Evolutionary conservation across 2,113 vertebrate species (phyloP).

Genomic region (Lepisosteus oculatus): DNA sequence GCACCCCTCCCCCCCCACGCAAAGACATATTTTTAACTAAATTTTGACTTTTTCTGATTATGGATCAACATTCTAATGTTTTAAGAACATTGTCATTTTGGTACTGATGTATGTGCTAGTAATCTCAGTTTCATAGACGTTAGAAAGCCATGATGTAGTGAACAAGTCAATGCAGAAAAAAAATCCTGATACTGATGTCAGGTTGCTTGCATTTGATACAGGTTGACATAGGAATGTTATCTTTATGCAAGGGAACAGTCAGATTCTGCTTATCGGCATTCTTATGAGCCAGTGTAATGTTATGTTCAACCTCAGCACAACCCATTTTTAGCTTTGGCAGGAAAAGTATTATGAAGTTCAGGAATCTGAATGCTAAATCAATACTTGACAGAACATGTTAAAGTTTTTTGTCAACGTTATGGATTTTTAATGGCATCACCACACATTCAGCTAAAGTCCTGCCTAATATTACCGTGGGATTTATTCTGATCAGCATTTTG

Average conservation of each 20-base stretch:
- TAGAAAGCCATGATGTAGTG: conserved; percentile 6
- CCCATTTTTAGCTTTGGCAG: conserved; percentile 30
- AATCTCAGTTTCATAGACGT: too few species aligned
- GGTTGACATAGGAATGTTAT: not conserved
- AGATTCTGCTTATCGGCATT: conserved; percentile 37
- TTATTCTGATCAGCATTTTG: conserved; percentile 19
- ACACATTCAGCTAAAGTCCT: conserved; percentile 8
- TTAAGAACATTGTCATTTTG: too few species aligned
- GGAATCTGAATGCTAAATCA: conserved; percentile 33
- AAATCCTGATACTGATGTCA: conserved; percentile 10
- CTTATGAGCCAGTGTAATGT: conserved; percentile 4
- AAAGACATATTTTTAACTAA: too few species aligned
- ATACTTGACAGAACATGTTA: conserved; percentile 32
- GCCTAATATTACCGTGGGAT: conserved; percentile 14
- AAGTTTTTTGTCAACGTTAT: conserved; percentile 21
- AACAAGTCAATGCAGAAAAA: not conserved
- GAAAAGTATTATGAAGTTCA: conserved; percentile 24
- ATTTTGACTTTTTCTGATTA: too few species aligned
- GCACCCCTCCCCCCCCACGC: too few species aligned
- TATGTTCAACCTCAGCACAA: conserved; percentile 17
- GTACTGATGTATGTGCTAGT: too few species aligned
- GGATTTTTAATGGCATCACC: conserved; percentile 33
- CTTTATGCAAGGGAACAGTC: conserved; percentile 19
- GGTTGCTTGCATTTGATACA: not conserved
- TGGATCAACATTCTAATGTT: too few species aligned